These are phyloP conservation scores for Dicroscelio sp. DNA, from an alignment of 2,888 invertebrate species.

Conservation along the genomic window DNA sequence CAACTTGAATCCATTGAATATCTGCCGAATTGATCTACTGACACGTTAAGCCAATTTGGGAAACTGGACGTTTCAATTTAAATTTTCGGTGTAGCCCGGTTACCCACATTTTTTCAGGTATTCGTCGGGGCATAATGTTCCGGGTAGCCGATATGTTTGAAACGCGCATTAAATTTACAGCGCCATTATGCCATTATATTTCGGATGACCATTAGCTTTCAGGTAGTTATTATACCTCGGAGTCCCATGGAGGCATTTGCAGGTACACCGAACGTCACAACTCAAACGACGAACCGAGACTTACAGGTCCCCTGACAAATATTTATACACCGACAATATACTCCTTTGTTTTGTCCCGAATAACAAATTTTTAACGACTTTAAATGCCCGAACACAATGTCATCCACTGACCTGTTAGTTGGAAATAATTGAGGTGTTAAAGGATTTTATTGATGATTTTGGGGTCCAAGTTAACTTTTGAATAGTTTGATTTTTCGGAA, in stretches of 20 bases:
- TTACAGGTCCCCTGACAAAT: constrained; percentile 54
- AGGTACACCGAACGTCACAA: constrained; percentile 51
- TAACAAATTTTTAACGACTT: constrained; percentile 56
- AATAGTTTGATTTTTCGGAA: too few species aligned
- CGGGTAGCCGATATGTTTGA: constrained; percentile 58
- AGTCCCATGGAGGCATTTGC: constrained; percentile 35
- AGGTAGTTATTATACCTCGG: constrained; percentile 59
- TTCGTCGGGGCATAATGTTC: constrained; percentile 36
- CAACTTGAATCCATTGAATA: too few species aligned
- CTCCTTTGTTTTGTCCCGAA: constrained; percentile 34
- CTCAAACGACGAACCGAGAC: constrained; percentile 60
- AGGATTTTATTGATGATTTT: too few species aligned
- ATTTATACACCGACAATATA: constrained; percentile 52
- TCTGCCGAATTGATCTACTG: constrained; percentile 42
- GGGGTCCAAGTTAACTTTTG: too few species aligned
- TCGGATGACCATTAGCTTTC: constrained; percentile 64
- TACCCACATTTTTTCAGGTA: constrained; percentile 62
- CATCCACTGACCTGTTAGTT: constrained; percentile 4
- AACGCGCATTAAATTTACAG: constrained; percentile 65
- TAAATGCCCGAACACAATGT: constrained; percentile 28
- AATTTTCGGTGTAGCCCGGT: constrained; percentile 53
- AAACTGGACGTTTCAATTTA: constrained; percentile 69
- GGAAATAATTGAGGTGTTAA: constrained; percentile 9
- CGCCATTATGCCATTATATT: constrained; percentile 68
- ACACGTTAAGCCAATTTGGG: constrained; percentile 67